A percentile compares a stretch with the other conserved stretches of the same genome.
phyloP scores from a whole-genome alignment of 2,113 vertebrate genomes.

The Chlamydotis undulata region DNA sequence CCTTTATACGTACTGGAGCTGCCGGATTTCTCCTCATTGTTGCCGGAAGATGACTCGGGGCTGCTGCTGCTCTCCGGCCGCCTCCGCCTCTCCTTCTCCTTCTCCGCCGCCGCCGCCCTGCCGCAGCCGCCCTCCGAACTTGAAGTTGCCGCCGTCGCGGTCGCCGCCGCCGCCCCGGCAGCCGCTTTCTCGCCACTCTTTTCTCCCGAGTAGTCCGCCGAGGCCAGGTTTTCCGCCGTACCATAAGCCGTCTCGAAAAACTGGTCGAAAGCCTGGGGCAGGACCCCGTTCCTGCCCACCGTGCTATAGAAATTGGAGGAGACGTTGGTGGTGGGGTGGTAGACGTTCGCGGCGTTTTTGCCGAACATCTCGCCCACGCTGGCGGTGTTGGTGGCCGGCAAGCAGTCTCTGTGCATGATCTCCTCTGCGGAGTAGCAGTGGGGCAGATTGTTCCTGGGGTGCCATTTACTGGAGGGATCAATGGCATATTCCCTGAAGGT shows the following conservation, averaged over 20 bases:
- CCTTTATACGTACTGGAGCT: constrained; percentile 94
- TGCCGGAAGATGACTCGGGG: constrained; percentile 93
- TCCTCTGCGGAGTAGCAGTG: constrained; percentile 96
- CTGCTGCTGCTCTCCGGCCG: constrained; percentile 89
- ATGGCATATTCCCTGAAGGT: constrained; percentile 99
- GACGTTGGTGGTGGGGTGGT: constrained; percentile 86
- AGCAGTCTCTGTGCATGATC: constrained; percentile 94
- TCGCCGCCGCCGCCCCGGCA: constrained; percentile 74
- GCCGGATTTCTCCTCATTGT: constrained; percentile 93
- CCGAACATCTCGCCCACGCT: constrained; percentile 91
- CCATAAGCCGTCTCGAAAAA: constrained; percentile 98
- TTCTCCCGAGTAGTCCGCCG: constrained; percentile 83
- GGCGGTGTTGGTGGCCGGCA: constrained; percentile 83
- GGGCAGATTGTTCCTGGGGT: constrained; percentile 92
- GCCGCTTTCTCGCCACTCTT: constrained; percentile 81
- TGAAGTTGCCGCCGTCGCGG: constrained; percentile 79
- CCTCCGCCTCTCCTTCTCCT: constrained; percentile 80
- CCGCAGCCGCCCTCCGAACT: constrained; percentile 84
- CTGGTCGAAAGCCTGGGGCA: constrained; percentile 97
- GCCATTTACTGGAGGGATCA: constrained; percentile 95
- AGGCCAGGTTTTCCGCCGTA: constrained; percentile 80
- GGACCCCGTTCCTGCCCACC: constrained; percentile 93
- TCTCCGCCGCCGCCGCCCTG: constrained; percentile 76
- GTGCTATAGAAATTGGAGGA: constrained; percentile 89
- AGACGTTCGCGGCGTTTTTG: constrained; percentile 87